Evolutionary conservation across 2,113 vertebrate genomes (phyloP).

Genomic region (Connochaetes taurinus): DNA sequence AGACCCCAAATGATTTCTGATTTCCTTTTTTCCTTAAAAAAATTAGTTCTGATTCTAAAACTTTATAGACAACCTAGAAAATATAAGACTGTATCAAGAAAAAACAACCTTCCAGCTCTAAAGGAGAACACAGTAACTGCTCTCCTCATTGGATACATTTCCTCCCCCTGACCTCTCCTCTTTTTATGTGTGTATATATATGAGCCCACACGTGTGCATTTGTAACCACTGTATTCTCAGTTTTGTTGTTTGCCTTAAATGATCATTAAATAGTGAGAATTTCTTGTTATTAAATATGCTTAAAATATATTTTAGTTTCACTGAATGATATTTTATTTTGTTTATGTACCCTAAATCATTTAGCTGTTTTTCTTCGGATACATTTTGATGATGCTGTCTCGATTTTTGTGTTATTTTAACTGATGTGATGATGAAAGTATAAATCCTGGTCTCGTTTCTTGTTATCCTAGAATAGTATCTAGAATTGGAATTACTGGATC

Average conservation of each 20-base stretch:
- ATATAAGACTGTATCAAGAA: neutral
- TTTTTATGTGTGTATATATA: fast-evolving
- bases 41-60: neutral
- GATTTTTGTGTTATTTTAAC: neutral
- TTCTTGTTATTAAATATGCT: neutral
- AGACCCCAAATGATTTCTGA: neutral
- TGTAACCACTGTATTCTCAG: neutral
- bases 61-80: neutral
- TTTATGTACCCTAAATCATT: neutral
- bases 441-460: neutral
- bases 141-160: neutral
- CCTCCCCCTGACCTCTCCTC: neutral
- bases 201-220: no score
- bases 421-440: neutral
- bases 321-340: neutral
- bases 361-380: neutral
- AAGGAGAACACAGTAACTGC: no score
- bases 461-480: neutral
- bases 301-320: neutral
- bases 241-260: neutral
- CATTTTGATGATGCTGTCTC: neutral
- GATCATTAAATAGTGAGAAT: neutral
- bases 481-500: neutral
- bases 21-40: neutral
- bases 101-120: neutral